These are phyloP conservation scores for Poecilia latipinna DNA, from an alignment of 2,113 vertebrate genomes.

Conservation along the genomic window DNA sequence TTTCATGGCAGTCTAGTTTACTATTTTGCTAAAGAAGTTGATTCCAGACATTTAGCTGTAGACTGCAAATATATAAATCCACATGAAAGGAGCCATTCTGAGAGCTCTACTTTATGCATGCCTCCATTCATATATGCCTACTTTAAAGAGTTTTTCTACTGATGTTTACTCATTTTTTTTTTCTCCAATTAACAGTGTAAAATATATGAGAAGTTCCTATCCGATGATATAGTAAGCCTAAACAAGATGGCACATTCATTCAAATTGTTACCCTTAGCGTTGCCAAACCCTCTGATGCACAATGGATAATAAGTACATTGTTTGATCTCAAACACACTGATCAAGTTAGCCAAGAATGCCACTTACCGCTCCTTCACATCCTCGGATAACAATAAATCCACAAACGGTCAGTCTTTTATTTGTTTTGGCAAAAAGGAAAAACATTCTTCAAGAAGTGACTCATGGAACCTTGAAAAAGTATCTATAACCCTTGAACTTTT, in stretches of 20 bases:
- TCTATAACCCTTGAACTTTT: background rate
- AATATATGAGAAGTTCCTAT: background rate
- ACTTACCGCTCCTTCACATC: background rate
- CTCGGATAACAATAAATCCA: background rate
- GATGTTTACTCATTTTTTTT: background rate
- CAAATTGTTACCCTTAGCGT: background rate
- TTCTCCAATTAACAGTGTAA: background rate
- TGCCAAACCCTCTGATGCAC: background rate
- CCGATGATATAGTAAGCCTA: background rate
- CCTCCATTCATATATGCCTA: background rate
- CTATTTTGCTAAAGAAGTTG: background rate
- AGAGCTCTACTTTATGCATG: background rate
- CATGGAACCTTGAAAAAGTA: background rate
- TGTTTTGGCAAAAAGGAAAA: background rate
- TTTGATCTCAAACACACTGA: background rate
- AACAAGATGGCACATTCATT: background rate
- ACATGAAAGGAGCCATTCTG: background rate
- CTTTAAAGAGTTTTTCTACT: background rate
- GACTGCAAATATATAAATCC: background rate
- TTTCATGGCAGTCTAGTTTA: background rate
- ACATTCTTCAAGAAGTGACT: background rate
- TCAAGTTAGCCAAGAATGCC: background rate
- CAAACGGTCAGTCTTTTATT: background rate
- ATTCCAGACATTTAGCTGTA: background rate
- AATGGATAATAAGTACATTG: no score